These are phyloP conservation scores for Plusia festucae DNA, from an alignment of 2,888 invertebrate species.

Conservation along the genomic window DNA sequence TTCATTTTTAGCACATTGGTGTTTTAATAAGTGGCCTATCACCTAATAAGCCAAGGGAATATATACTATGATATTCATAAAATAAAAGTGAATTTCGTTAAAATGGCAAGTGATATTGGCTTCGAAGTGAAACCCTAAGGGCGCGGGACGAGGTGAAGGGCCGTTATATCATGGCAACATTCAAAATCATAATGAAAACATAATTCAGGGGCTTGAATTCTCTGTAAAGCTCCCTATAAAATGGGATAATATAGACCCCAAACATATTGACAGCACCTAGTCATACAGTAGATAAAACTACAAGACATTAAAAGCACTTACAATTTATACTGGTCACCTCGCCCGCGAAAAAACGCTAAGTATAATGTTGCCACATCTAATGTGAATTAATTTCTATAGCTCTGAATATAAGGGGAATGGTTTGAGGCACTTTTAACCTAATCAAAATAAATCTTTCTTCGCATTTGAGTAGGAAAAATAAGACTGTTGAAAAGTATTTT, in stretches of 20 bases:
- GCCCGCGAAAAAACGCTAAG: constrained; percentile 31
- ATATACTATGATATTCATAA: constrained; percentile 53
- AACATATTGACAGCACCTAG: constrained; percentile 39
- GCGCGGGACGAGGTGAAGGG: constrained; percentile 38
- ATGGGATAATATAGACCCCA: constrained; percentile 18
- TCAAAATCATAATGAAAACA: constrained; percentile 29
- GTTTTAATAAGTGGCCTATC: constrained; percentile 55
- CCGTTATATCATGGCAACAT: constrained; percentile 31
- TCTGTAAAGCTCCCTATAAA: constrained; percentile 11
- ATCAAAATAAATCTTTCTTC: background rate
- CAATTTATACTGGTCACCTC: constrained; percentile 38
- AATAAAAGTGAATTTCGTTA: constrained; percentile 52
- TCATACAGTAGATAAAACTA: constrained; percentile 40
- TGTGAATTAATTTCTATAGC: constrained; percentile 35
- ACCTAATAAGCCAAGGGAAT: constrained; percentile 58
- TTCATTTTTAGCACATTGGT: constrained; percentile 58
- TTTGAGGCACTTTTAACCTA: constrained; percentile 18
- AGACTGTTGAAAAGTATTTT: background rate
- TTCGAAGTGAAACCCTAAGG: constrained; percentile 42
- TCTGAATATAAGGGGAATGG: constrained; percentile 49
- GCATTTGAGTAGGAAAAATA: background rate
- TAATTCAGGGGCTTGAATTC: constrained; percentile 11
- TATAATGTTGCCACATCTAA: constrained; percentile 41
- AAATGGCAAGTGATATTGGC: constrained; percentile 68
- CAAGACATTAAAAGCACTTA: constrained; percentile 47